Base-by-base conservation (phyloP, 2,113 vertebrate species). In the Cacatua alba region DNA sequence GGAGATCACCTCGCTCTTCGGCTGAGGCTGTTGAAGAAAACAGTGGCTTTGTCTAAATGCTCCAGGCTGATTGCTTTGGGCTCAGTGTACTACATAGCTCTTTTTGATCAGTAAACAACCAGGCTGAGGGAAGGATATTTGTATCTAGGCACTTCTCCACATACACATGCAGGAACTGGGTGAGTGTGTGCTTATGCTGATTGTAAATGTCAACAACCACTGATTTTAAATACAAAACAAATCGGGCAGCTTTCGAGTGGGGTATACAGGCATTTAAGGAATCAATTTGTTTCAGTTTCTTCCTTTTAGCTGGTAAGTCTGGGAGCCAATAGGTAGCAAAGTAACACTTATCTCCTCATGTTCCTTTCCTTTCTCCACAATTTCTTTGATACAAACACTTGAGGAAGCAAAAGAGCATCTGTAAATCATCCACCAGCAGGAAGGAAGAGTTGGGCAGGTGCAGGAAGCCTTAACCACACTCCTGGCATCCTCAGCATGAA, bases 341-440 rank as follows among this genome's bases (percentile, higher is more conserved):
- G 24, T 51, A 79, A 72, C 26, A 33, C 23, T 52, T 37, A 33
- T 76, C 24, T 43, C 60, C 80, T 70, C 25, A 6, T 1, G 0
- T 44, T 84, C 35, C 57, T 70, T 78, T 75, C 43, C 35, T 19
- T 91, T 74, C 68, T 81, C 24, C 31, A 23, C 7, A 6, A 53
- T 53, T n/a, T 57, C 52, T 96, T 82, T 91, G 71, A 78, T 52
- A 78, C 2, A 14, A 93, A 83, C 77, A 83, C 64, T 77, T 60
- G 60, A 82, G n/a, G 85, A 92, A 84, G 65, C 39, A 76, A 92
- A 94, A 65, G 70, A 88, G 62, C 74, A 88, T 68, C 69, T 75
- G 52, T 65, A 90, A 86, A 88, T 71, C 83, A 82, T 80, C 51
- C 0, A 0, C 48, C 64, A n/a, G 51, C 46, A 88, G 55, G 55